phyloP scores from a whole-genome alignment of 1,140 invertebrate species.

The Patella vulgata region DNA sequence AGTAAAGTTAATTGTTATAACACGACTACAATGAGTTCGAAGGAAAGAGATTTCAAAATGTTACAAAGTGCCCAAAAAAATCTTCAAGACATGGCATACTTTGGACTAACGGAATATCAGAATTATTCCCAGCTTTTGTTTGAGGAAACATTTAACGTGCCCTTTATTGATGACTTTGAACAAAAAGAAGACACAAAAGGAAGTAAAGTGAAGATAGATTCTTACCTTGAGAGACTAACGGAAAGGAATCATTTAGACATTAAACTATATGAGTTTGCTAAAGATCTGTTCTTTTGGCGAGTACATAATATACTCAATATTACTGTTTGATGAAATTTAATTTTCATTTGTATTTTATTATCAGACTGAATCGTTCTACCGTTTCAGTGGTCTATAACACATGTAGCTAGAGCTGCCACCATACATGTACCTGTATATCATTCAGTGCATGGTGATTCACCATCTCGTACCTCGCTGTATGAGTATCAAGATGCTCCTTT shows the following conservation, averaged over 20 bases:
- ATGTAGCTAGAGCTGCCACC: too few species aligned
- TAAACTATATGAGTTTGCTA: conserved; percentile 93
- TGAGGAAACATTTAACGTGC: conserved; percentile 95
- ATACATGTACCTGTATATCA: too few species aligned
- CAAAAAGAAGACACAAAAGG: conserved; percentile 61
- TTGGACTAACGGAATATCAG: conserved; percentile 96
- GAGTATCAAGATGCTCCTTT: too few species aligned
- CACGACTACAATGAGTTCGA: conserved; percentile 75
- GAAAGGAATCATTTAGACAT: conserved; percentile 89
- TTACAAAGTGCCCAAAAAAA: conserved; percentile 95
- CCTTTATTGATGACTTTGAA: conserved; percentile 63
- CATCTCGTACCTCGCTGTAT: too few species aligned
- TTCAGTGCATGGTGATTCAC: too few species aligned
- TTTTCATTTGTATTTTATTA: too few species aligned
- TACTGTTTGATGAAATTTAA: too few species aligned
- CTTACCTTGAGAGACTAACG: conserved; percentile 78
- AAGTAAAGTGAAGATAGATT: conserved; percentile 72
- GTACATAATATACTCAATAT: too few species aligned
- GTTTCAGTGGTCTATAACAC: too few species aligned
- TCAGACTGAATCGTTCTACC: too few species aligned
- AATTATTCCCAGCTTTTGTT: conserved; percentile 94
- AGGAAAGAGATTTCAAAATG: conserved; percentile 80
- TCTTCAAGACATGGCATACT: conserved; percentile 93
- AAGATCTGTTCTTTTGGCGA: conserved; percentile 86
- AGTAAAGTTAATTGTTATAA: conserved; percentile 96